phyloP scores from a whole-genome alignment of 2,113 vertebrate species.

The Lamprologus tigripictilis region DNA sequence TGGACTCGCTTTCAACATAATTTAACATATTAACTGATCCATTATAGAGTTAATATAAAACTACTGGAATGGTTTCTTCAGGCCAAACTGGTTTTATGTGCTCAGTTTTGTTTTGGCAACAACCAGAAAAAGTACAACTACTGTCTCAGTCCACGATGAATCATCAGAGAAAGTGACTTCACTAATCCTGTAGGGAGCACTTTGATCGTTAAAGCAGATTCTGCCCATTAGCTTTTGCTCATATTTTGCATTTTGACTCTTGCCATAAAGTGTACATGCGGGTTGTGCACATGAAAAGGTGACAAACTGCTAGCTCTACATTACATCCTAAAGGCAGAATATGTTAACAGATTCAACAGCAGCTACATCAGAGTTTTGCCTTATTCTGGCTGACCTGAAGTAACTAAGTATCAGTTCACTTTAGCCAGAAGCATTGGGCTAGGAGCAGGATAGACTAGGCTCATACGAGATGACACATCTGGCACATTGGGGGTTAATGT shows the following conservation, averaged over 20 bases:
- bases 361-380: not conserved
- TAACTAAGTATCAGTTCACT: not conserved
- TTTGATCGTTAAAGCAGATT: not conserved
- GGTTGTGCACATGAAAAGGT: not conserved
- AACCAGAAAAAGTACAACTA: not conserved
- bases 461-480: not conserved
- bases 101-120: not conserved
- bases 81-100: not conserved
- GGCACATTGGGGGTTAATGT: not conserved
- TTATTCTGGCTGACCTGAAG: not conserved
- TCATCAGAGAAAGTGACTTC: not conserved
- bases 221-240: not conserved
- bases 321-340: not conserved
- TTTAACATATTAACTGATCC: not conserved
- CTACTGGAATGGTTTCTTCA: not conserved
- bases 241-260: not conserved
- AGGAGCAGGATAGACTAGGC: not conserved
- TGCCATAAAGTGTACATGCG: not conserved
- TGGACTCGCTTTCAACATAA: not conserved
- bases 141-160: not conserved
- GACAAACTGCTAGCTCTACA: not conserved
- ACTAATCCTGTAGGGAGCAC: not conserved
- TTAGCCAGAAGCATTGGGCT: not conserved
- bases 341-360: accelerated
- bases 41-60: not conserved